Evolutionary conservation across 2,888 invertebrate species (phyloP).

Genomic region (Hydrotaea cyrtoneurina): DNA sequence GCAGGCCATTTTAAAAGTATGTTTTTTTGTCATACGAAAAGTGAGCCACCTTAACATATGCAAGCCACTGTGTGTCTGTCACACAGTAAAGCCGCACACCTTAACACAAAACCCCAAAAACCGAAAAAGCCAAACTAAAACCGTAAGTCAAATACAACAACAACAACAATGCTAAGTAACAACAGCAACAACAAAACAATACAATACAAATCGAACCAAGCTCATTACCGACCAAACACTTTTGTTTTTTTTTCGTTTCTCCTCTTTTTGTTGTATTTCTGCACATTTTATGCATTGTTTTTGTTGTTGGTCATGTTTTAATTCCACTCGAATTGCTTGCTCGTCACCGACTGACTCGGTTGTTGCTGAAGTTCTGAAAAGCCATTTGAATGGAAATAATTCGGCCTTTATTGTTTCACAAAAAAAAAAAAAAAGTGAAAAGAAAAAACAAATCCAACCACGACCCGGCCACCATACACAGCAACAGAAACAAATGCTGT

Average conservation of each 20-base stretch:
- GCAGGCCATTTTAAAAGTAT: too few species aligned
- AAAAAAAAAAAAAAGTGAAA: slow-evolving; percentile 40
- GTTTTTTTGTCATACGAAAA: too few species aligned
- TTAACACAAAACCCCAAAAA: background rate
- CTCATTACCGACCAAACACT: slow-evolving; percentile 64
- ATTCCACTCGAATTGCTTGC: slow-evolving; percentile 76
- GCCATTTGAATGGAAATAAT: slow-evolving; percentile 76
- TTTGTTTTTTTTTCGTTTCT: slow-evolving; percentile 16
- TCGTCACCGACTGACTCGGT: slow-evolving; percentile 60
- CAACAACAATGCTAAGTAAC: slow-evolving; percentile 24
- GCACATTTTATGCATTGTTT: too few species aligned
- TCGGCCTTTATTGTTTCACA: slow-evolving; percentile 46
- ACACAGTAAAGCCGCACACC: slow-evolving; percentile 2
- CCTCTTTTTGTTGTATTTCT: slow-evolving; percentile 39
- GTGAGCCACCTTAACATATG: background rate
- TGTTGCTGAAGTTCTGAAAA: slow-evolving; percentile 60
- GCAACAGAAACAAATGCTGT: slow-evolving; percentile 36
- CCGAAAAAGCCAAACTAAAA: slow-evolving; percentile 41
- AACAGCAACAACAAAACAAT: background rate
- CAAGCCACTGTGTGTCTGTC: background rate
- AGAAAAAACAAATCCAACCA: slow-evolving; percentile 49
- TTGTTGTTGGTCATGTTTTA: slow-evolving; percentile 78
- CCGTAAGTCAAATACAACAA: slow-evolving; percentile 38
- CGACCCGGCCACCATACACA: slow-evolving; percentile 27
- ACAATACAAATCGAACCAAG: slow-evolving; percentile 28